Conservation (phyloP, 2,113 vertebrate species). For the Arvicanthis niloticus region DNA sequence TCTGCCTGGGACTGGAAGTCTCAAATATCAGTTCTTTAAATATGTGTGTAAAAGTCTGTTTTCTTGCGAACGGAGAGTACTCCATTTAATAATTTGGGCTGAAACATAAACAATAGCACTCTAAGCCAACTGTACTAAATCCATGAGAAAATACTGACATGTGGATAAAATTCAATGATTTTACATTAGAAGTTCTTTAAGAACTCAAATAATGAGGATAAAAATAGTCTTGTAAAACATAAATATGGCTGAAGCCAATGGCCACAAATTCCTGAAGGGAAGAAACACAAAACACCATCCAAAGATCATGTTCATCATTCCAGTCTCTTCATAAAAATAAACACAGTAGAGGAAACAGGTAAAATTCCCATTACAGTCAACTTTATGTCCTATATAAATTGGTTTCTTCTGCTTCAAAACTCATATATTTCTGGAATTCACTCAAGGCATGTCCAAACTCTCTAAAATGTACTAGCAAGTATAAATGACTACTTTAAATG, state of each 20-base stretch:
- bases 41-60: not conserved
- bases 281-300: not conserved
- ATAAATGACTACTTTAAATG: constrained; percentile 25
- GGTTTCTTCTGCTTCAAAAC: constrained; percentile 44
- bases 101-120: not conserved
- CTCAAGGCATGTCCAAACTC: constrained; percentile 3
- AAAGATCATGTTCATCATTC: constrained; percentile 20
- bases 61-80: not conserved
- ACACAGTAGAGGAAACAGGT: not conserved
- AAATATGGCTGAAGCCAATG: not conserved
- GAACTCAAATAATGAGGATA: not conserved
- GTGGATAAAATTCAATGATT: not conserved
- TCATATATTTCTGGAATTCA: constrained; percentile 4
- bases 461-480: constrained; percentile 57
- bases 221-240: constrained; percentile 14
- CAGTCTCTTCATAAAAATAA: constrained; percentile 16
- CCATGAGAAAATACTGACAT: not conserved
- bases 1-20: not conserved
- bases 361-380: constrained; percentile 38
- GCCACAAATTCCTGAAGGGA: not conserved
- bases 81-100: not conserved
- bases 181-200: constrained; percentile 41
- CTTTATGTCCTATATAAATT: constrained; percentile 45
- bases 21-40: not conserved
- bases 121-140: not conserved